Conservation (phyloP, 2,888 invertebrate species). For the Cyrtodaria siliqua region DNA sequence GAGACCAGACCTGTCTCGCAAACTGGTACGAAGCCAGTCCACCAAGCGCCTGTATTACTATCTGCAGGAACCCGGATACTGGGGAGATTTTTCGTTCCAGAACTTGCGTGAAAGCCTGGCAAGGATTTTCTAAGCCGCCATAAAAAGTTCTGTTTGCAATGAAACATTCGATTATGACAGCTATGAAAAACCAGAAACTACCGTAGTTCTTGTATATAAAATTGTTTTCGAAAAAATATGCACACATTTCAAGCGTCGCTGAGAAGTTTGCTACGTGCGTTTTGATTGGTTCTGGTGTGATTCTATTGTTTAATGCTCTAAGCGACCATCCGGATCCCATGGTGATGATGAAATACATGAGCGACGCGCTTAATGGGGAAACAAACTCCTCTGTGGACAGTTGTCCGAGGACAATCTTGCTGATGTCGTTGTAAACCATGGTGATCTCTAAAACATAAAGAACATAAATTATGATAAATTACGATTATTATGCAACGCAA, state of each 20-base stretch:
- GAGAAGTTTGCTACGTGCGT: conserved; percentile 75
- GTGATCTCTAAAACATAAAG: not conserved
- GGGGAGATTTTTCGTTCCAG: conserved; percentile 62
- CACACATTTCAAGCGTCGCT: conserved; percentile 80
- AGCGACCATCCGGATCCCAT: conserved; percentile 72
- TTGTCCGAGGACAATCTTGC: conserved; percentile 45
- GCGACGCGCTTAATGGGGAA: conserved; percentile 74
- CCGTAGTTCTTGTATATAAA: conserved; percentile 80
- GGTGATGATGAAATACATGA: conserved; percentile 75
- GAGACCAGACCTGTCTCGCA: conserved; percentile 77
- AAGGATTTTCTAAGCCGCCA: conserved; percentile 80
- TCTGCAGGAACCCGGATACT: conserved; percentile 64
- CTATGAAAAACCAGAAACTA: conserved; percentile 73
- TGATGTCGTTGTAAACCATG: conserved; percentile 56
- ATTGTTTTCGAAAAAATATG: conserved; percentile 82
- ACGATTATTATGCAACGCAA: too few species aligned
- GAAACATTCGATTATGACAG: conserved; percentile 75
- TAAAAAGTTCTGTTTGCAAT: conserved; percentile 78
- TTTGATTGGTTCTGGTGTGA: conserved; percentile 64
- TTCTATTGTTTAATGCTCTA: conserved; percentile 63
- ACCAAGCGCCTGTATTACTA: conserved; percentile 72
- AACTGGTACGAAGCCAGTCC: conserved; percentile 79
- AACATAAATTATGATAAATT: too few species aligned
- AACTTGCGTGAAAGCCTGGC: conserved; percentile 73
- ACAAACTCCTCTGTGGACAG: conserved; percentile 72